These are phyloP conservation scores for Ictalurus furcatus DNA, from an alignment of 2,113 vertebrate genomes.

Conservation along the genomic window DNA sequence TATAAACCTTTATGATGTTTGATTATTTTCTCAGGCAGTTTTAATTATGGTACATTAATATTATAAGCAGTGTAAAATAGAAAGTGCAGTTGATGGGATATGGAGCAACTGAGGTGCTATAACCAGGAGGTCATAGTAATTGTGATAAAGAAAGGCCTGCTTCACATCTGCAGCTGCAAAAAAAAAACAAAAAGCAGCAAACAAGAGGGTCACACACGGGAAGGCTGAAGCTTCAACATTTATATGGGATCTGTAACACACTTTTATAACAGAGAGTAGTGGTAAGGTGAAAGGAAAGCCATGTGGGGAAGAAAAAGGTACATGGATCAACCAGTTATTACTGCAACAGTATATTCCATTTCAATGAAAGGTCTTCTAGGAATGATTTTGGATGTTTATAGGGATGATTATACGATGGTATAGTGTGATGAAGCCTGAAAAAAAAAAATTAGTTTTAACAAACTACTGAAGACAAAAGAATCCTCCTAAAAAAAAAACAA, in stretches of 20 bases:
- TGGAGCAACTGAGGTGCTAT: background rate
- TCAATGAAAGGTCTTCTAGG: background rate
- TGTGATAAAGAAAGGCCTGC: background rate
- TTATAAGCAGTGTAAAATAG: background rate
- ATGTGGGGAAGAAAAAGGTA: constrained; percentile 27
- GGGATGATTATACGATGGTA: too few relatives aligned
- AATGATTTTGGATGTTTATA: background rate
- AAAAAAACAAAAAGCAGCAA: background rate
- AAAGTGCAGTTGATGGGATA: background rate
- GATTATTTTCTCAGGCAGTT: background rate
- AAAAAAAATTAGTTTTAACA: background rate
- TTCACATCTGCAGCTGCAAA: background rate
- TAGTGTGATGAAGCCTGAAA: background rate
- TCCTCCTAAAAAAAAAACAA: background rate
- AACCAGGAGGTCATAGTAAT: background rate
- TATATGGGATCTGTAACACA: background rate
- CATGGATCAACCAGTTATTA: constrained; percentile 45
- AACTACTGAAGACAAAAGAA: background rate
- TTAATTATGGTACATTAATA: background rate
- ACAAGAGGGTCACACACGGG: background rate
- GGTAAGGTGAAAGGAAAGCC: background rate
- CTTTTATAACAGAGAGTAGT: background rate
- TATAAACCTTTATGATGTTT: background rate
- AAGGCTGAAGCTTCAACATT: background rate
- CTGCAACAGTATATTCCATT: background rate